Conservation (phyloP, 1,140 invertebrate species). For the Euglossa dilemma region DNA sequence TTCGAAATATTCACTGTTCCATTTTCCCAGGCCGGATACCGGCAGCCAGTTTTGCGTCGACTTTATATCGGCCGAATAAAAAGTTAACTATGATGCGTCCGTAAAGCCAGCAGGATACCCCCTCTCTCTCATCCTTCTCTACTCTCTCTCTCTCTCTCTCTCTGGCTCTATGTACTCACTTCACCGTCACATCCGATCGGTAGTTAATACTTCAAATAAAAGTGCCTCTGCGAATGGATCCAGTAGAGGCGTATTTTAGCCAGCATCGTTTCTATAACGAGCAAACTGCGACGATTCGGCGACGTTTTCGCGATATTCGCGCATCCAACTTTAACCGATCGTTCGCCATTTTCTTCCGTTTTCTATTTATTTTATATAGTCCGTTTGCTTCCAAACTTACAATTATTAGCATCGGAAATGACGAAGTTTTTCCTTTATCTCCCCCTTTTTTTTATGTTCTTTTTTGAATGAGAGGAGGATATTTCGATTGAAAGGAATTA, state of each 20-base stretch:
- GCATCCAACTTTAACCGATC: constrained; percentile 54
- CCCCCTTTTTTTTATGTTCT: not conserved
- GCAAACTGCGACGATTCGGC: not conserved
- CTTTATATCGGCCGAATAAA: constrained; percentile 31
- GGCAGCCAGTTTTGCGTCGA: not conserved
- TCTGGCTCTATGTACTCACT: not conserved
- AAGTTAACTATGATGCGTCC: constrained; percentile 15
- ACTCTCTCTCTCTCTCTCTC: not conserved
- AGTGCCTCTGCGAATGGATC: not conserved
- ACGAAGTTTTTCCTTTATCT: not conserved
- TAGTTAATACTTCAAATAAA: constrained; percentile 38
- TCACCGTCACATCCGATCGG: constrained; percentile 8
- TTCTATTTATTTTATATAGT: constrained; percentile 75
- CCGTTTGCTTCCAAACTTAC: not conserved
- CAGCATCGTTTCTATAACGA: constrained; percentile 44
- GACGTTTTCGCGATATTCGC: not conserved
- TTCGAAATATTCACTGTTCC: constrained; percentile 37
- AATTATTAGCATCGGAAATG: not conserved
- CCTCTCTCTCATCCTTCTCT: not conserved
- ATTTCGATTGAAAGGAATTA: no score
- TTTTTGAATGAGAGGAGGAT: no score
- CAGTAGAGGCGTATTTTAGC: constrained; percentile 5
- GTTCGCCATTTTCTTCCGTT: constrained; percentile 78
- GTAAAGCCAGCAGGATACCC: not conserved
- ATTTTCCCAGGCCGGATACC: constrained; percentile 30